phyloP scores from a whole-genome alignment of 2,797 vertebrate genomes.

The Darevskia mixta region DNA sequence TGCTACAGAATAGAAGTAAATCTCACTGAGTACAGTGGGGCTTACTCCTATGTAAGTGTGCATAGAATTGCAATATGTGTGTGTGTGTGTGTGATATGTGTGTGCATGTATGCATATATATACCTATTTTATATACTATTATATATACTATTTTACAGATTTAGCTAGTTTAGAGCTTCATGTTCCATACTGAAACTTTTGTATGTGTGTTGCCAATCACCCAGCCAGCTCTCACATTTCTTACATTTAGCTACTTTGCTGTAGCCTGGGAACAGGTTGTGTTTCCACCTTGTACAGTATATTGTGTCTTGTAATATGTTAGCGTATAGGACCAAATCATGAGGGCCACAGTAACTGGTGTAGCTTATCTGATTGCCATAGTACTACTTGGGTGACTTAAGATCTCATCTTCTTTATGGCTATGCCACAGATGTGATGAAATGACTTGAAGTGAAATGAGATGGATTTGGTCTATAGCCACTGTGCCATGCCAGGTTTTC shows the following conservation, averaged over 20 bases:
- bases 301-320: neutral
- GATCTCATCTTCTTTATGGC: conserved; percentile 34
- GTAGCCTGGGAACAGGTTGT: neutral
- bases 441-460: conserved; percentile 20
- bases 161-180: conserved; percentile 20
- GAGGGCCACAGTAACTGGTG: neutral
- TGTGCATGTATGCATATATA: neutral
- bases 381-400: conserved; percentile 30
- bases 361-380: conserved; percentile 1
- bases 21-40: neutral
- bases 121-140: too few species aligned
- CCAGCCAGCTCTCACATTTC: neutral
- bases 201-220: conserved; percentile 25
- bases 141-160: neutral
- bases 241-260: conserved; percentile 24
- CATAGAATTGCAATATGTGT: neutral
- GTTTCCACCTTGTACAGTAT: neutral
- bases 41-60: neutral
- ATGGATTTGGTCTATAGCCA: conserved; percentile 39
- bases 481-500: neutral
- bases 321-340: neutral
- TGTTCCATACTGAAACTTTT: conserved; percentile 37
- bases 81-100: neutral
- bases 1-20: conserved; percentile 5
- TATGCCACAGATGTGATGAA: conserved; percentile 22